Evolutionary conservation across 2,888 invertebrate species (phyloP).

Genomic region (Drosophila limbata): DNA sequence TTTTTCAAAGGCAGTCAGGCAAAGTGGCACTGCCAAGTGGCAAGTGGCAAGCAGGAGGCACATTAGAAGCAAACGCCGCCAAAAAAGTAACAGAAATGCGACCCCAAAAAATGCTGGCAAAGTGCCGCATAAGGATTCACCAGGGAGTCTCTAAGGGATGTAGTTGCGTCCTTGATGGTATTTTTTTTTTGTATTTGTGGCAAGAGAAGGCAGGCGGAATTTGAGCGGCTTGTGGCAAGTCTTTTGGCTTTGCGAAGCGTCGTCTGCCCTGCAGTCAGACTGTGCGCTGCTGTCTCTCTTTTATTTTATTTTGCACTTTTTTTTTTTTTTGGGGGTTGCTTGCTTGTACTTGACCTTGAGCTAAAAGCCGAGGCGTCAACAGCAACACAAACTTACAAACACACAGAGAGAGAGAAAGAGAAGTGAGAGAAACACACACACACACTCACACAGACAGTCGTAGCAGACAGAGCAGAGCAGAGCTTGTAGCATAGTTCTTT

Average conservation of each 20-base stretch:
- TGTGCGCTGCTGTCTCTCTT: slow-evolving; percentile 30
- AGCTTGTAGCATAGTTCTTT: slow-evolving; percentile 40
- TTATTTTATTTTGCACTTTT: slow-evolving; percentile 18
- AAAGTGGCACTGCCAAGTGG: slow-evolving; percentile 8
- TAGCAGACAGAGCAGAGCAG: slow-evolving; percentile 36
- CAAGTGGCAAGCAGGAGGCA: slow-evolving; percentile 32
- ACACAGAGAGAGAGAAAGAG: neutral
- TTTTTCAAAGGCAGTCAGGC: slow-evolving; percentile 44
- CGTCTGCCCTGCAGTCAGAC: slow-evolving; percentile 48
- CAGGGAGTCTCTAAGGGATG: slow-evolving; percentile 27
- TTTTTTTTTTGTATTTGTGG: slow-evolving; percentile 1
- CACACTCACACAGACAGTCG: neutral
- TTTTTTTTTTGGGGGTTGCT: slow-evolving; percentile 52
- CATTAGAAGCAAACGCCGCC: slow-evolving; percentile 67
- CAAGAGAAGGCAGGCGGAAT: slow-evolving; percentile 11
- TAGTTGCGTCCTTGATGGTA: slow-evolving; percentile 20
- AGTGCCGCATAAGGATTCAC: slow-evolving; percentile 66
- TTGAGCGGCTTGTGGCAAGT: slow-evolving; percentile 45
- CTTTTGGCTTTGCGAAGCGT: slow-evolving; percentile 53
- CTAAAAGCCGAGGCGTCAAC: slow-evolving; percentile 62
- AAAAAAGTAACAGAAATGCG: slow-evolving; percentile 58
- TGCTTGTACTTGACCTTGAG: slow-evolving; percentile 80
- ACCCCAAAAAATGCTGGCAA: slow-evolving; percentile 70
- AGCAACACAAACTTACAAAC: slow-evolving; percentile 37
- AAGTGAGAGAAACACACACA: neutral